These are phyloP conservation scores for Pollimyrus isidori DNA, from an alignment of 2,113 vertebrate genomes.

Conservation along the genomic window DNA sequence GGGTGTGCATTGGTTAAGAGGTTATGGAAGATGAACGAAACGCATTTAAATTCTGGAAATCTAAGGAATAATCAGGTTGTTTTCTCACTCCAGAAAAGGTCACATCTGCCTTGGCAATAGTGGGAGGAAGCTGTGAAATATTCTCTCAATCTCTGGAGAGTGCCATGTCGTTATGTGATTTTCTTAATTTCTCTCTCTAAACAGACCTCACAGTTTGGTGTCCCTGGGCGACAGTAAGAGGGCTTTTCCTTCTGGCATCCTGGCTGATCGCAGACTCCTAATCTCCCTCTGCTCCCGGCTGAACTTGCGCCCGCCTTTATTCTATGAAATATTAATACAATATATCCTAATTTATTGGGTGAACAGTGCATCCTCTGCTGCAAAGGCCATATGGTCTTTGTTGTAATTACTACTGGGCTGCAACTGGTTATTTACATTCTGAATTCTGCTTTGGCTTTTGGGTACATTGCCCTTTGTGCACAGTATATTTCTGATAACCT, in stretches of 20 bases:
- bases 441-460: background rate
- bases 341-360: slow-evolving; percentile 35
- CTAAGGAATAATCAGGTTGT: background rate
- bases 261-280: slow-evolving; percentile 21
- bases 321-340: slow-evolving; percentile 7
- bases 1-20: background rate
- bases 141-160: background rate
- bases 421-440: background rate
- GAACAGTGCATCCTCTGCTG: slow-evolving; percentile 30
- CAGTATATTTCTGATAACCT: background rate
- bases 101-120: background rate
- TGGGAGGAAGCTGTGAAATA: background rate
- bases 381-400: slow-evolving; percentile 1
- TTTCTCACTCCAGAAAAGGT: background rate
- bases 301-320: slow-evolving; percentile 5
- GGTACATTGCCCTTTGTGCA: background rate
- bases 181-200: slow-evolving; percentile 21
- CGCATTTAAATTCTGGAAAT: background rate
- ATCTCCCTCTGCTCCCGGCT: slow-evolving; percentile 27
- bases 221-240: slow-evolving; percentile 8
- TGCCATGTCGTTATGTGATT: background rate
- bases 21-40: background rate
- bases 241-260: slow-evolving; percentile 31
- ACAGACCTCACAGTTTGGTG: slow-evolving; percentile 7
- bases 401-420: background rate